These are phyloP conservation scores for Pandion haliaetus DNA, from an alignment of 2,113 vertebrate genomes.

Conservation along the genomic window DNA sequence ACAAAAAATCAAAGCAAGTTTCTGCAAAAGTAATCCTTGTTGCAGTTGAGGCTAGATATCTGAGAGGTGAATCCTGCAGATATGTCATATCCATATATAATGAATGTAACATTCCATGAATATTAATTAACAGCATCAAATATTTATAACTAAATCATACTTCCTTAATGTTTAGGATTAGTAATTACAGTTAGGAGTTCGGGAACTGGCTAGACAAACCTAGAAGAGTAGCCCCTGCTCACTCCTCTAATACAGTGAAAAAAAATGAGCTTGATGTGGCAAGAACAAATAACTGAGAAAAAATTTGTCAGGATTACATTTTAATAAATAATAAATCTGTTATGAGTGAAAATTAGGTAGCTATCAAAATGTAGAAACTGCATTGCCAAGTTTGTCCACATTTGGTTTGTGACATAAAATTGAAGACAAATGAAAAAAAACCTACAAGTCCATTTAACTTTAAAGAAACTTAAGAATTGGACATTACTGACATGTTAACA, in stretches of 20 bases:
- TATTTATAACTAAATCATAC: background rate
- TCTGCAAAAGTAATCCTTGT: background rate
- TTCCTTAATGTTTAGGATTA: background rate
- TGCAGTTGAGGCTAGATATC: background rate
- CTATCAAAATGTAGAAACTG: background rate
- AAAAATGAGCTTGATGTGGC: background rate
- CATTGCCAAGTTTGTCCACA: background rate
- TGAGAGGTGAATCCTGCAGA: background rate
- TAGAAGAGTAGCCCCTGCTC: background rate
- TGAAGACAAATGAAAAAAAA: background rate
- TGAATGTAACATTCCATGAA: background rate
- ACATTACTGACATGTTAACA: conserved; percentile 84
- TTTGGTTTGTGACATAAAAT: background rate
- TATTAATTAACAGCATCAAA: background rate
- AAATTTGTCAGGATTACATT: background rate
- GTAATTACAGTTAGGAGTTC: background rate
- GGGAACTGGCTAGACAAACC: background rate
- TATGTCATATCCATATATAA: background rate
- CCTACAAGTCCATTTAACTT: background rate
- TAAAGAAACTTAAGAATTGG: background rate
- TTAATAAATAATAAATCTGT: background rate
- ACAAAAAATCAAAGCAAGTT: background rate
- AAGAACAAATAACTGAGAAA: background rate
- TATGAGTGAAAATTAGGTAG: background rate
- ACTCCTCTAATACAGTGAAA: background rate